Percentiles rank a stretch among this genome's conserved stretches.
Conservation (phyloP, 2,888 invertebrate species). For the Mesopsocus fuscifrons region DNA sequence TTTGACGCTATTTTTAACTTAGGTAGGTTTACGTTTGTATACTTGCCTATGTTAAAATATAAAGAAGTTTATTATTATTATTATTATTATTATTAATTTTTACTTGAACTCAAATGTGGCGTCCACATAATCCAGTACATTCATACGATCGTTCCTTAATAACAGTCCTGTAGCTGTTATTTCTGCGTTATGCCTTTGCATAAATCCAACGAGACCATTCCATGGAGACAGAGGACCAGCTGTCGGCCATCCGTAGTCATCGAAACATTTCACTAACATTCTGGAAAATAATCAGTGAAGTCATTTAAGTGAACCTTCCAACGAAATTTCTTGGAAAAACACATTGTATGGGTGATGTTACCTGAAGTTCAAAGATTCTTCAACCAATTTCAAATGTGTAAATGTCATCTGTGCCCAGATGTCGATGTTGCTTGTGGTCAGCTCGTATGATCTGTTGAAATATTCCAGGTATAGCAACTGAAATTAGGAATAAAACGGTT, state of each 20-base stretch:
- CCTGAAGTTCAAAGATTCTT: constrained; percentile 27
- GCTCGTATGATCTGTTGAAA: background rate
- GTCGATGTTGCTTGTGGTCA: background rate
- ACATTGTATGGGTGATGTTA: constrained; percentile 17
- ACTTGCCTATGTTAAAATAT: too few relatives aligned
- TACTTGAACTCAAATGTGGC: constrained; percentile 20
- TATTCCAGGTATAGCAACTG: background rate
- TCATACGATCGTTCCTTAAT: constrained; percentile 35
- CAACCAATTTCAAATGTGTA: constrained; percentile 16
- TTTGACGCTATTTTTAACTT: too few relatives aligned
- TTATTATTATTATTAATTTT: too few relatives aligned
- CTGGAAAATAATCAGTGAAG: constrained; percentile 17
- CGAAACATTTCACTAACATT: constrained; percentile 24
- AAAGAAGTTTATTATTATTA: too few relatives aligned
- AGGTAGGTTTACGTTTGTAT: too few relatives aligned
- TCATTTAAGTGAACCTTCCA: background rate
- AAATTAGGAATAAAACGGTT: too few relatives aligned
- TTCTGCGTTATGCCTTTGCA: constrained; percentile 34
- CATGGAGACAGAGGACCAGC: constrained; percentile 36
- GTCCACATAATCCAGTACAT: constrained; percentile 30
- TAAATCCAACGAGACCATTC: constrained; percentile 32
- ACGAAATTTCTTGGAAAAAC: too few relatives aligned
- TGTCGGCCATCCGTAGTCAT: constrained; percentile 32
- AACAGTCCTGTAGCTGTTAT: constrained; percentile 33
- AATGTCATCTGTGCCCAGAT: constrained; percentile 4